phyloP scores from a whole-genome alignment of 2,113 vertebrate genomes.

The Hypomesus transpacificus region DNA sequence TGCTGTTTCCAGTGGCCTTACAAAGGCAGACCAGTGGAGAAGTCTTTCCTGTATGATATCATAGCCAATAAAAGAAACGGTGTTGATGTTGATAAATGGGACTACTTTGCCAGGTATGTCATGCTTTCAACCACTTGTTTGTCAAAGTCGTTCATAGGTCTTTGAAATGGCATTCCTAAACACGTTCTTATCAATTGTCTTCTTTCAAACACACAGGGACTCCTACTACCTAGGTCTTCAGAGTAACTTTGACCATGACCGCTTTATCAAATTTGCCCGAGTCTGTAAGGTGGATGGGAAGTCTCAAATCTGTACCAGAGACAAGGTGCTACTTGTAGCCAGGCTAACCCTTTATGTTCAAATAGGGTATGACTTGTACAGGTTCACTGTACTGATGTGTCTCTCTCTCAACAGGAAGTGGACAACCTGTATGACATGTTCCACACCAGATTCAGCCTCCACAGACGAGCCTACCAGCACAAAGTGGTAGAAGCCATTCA shows the following conservation, averaged over 20 bases:
- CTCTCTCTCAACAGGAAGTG: conserved; percentile 76
- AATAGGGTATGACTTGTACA: background rate
- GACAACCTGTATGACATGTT: conserved; percentile 95
- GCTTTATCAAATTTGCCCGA: conserved; percentile 85
- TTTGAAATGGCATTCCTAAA: background rate
- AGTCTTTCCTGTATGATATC: conserved; percentile 93
- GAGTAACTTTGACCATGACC: conserved; percentile 89
- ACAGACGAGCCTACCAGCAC: conserved; percentile 55
- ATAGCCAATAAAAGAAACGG: conserved; percentile 92
- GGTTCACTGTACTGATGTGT: background rate
- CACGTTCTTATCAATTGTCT: conserved; percentile 17
- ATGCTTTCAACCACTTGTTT: background rate
- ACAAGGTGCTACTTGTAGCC: background rate
- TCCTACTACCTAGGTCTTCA: conserved; percentile 91
- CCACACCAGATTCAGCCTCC: conserved; percentile 85
- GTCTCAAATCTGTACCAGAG: conserved; percentile 80
- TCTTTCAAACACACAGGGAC: conserved; percentile 70
- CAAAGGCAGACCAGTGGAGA: conserved; percentile 77
- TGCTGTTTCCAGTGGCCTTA: conserved; percentile 77
- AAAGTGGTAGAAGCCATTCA: conserved; percentile 89
- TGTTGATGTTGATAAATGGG: conserved; percentile 98
- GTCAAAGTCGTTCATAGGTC: too few relatives aligned
- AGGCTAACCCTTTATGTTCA: background rate
- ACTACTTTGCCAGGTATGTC: conserved; percentile 92
- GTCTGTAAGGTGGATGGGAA: conserved; percentile 78